Percentiles rank a stretch among this genome's conserved stretches.
Evolutionary conservation across 2,113 vertebrate genomes (phyloP).

Genomic region (Odocoileus virginianus): DNA sequence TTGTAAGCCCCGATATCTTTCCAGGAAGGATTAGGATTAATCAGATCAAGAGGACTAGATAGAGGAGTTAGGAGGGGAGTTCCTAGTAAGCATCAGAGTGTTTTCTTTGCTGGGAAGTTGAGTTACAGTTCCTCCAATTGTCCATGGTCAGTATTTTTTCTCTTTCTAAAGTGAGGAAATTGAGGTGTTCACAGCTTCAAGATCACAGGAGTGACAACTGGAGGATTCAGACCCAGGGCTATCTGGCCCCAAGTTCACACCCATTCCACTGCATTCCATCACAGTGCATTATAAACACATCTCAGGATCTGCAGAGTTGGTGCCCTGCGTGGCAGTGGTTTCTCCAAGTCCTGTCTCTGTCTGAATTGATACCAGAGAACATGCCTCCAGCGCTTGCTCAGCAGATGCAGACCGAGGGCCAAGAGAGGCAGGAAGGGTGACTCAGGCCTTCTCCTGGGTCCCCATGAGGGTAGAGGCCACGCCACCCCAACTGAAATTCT

Average conservation of each 20-base stretch:
- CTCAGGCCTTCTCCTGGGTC: neutral
- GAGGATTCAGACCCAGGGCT: neutral
- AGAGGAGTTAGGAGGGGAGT: neutral
- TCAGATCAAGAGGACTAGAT: neutral
- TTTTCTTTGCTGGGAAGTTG: neutral
- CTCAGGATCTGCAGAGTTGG: neutral
- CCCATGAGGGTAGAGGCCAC: neutral
- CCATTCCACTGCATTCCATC: neutral
- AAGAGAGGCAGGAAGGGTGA: neutral
- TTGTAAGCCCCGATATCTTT: neutral
- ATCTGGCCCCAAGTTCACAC: fast-evolving
- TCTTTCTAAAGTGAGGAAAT: neutral
- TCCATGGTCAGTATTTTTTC: neutral
- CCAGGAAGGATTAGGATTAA: neutral
- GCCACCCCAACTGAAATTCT: neutral
- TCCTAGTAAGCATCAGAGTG: neutral
- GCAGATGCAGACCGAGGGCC: fast-evolving
- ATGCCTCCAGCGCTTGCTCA: neutral
- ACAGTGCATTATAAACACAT: neutral
- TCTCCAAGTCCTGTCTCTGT: neutral
- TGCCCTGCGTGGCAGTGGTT: fast-evolving
- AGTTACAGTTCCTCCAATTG: neutral
- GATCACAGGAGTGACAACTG: neutral
- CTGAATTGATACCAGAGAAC: neutral
- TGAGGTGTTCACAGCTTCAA: neutral